Evolutionary conservation across 2,113 vertebrate genomes (phyloP).

Genomic region (Gobius niger): DNA sequence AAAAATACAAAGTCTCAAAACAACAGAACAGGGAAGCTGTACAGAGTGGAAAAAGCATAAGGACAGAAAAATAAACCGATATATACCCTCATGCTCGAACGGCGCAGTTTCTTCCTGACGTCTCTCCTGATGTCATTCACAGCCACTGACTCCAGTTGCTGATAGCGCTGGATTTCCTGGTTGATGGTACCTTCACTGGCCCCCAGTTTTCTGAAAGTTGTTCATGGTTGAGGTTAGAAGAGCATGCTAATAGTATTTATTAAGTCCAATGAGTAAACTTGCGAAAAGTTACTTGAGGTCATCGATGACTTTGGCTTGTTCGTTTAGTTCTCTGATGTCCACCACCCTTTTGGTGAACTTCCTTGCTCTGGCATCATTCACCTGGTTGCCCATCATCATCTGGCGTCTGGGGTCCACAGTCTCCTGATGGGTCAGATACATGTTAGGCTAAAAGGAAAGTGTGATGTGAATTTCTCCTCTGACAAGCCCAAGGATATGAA

Average conservation of each 20-base stretch:
- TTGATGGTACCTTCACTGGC: conserved; percentile 98
- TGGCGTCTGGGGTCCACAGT: conserved; percentile 84
- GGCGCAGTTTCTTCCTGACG: conserved; percentile 92
- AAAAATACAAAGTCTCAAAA: conserved; percentile 18
- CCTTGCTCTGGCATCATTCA: conserved; percentile 84
- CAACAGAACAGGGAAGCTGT: not conserved
- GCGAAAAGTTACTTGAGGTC: conserved; percentile 89
- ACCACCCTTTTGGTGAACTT: conserved; percentile 93
- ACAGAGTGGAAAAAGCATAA: not conserved
- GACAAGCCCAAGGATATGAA: conserved; percentile 2
- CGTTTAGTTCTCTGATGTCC: conserved; percentile 96
- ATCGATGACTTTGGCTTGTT: conserved; percentile 98
- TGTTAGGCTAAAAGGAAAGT: conserved; percentile 10
- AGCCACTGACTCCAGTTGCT: conserved; percentile 94
- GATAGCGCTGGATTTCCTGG: conserved; percentile 97
- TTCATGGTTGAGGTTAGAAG: not conserved
- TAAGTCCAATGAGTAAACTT: not conserved
- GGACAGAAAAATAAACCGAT: not conserved
- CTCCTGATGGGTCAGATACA: conserved; percentile 77
- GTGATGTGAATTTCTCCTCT: no score
- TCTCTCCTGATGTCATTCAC: conserved; percentile 97
- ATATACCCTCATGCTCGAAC: conserved; percentile 97
- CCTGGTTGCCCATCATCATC: conserved; percentile 77
- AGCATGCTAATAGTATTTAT: not conserved
- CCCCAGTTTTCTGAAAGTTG: conserved; percentile 86